Percentiles rank a stretch among this genome's conserved stretches.
phyloP scores from a whole-genome alignment of 2,797 vertebrate species.

The Enteromius radiatus region DNA sequence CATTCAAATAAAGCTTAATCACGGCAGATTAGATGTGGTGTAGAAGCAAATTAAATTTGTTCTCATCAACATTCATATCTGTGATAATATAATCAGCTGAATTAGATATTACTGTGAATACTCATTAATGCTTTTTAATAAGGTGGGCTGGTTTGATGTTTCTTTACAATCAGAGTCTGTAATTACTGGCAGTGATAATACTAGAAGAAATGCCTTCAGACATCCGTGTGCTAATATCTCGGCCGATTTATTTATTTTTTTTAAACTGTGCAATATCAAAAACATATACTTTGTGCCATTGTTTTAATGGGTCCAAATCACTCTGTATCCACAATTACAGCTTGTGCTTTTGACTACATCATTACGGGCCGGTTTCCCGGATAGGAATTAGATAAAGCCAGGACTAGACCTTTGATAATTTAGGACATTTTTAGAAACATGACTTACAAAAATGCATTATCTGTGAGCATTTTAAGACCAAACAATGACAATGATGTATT shows the following conservation, averaged over 20 bases:
- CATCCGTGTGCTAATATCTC: not conserved
- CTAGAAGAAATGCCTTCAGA: conserved; percentile 11
- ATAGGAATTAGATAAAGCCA: no score
- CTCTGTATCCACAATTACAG: not conserved
- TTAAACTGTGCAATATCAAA: not conserved
- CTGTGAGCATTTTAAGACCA: no score
- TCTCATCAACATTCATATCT: conserved; percentile 53
- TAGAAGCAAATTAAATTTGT: conserved; percentile 54
- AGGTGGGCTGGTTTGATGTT: conserved; percentile 22
- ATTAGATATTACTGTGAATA: conserved; percentile 44
- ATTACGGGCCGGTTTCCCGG: no score
- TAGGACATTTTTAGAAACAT: no score
- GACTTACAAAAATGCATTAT: no score
- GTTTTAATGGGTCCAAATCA: not conserved
- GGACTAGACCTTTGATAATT: no score
- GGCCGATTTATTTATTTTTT: not conserved
- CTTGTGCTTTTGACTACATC: conserved; percentile 5
- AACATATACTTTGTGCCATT: not conserved
- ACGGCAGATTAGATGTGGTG: conserved; percentile 53
- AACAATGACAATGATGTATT: no score
- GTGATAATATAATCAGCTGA: conserved; percentile 53
- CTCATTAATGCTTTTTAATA: conserved; percentile 46
- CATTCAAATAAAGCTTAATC: conserved; percentile 52
- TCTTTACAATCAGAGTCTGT: conserved; percentile 18
- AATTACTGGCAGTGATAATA: conserved; percentile 20